phyloP scores from a whole-genome alignment of 2,797 vertebrate genomes.

The Semotilus atromaculatus region DNA sequence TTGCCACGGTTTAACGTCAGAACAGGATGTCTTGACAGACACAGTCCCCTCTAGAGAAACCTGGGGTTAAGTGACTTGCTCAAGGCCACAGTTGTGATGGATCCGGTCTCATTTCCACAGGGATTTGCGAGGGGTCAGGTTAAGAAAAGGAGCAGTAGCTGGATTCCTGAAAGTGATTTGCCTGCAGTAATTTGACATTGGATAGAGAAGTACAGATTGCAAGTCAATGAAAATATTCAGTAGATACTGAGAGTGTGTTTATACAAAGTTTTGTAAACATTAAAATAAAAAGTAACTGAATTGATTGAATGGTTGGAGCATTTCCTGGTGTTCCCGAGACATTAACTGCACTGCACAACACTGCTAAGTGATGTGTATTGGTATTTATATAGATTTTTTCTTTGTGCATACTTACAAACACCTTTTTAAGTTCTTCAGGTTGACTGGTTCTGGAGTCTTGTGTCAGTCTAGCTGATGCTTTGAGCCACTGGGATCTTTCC shows the following conservation, averaged over 20 bases:
- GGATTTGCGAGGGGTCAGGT: neutral
- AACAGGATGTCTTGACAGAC: neutral
- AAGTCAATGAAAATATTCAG: neutral
- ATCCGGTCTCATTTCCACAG: neutral
- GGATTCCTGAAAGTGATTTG: neutral
- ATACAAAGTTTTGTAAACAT: neutral
- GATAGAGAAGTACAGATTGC: too few species aligned
- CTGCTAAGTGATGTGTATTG: slow-evolving; percentile 7
- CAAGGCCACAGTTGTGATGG: neutral
- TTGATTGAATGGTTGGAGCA: neutral
- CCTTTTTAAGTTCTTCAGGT: neutral
- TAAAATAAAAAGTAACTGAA: neutral
- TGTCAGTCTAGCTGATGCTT: neutral
- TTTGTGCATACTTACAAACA: neutral
- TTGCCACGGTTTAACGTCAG: neutral
- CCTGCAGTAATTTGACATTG: neutral
- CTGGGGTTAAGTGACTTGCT: slow-evolving; percentile 12
- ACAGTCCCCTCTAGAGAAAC: neutral
- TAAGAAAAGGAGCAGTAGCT: neutral
- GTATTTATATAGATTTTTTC: neutral
- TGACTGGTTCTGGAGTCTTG: slow-evolving; percentile 10
- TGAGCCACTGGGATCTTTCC: neutral
- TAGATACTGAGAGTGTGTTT: neutral
- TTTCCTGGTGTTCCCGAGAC: neutral
- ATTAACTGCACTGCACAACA: neutral